Evolutionary conservation across 2,113 vertebrate genomes (phyloP).

Genomic region (Lampris incognitus): DNA sequence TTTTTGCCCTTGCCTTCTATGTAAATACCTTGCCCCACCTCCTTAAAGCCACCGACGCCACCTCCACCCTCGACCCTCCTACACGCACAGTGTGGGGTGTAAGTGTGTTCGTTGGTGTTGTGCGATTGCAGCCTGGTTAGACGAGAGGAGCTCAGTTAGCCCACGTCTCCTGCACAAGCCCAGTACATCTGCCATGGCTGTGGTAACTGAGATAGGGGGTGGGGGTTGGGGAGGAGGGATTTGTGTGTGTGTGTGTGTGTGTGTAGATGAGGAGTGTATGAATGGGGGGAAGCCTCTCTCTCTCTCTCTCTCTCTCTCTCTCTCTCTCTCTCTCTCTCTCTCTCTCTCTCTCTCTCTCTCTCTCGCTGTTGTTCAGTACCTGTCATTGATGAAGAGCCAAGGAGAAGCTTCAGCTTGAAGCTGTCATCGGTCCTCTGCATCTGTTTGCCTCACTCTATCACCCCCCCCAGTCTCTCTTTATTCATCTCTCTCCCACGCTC

Average conservation of each 20-base stretch:
- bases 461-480: constrained; percentile 25
- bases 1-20: neutral
- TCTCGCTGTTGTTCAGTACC: constrained; percentile 64
- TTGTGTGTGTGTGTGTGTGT: constrained; percentile 47
- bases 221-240: constrained; percentile 34
- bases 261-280: constrained; percentile 23
- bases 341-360: constrained; percentile 24
- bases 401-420: constrained; percentile 76
- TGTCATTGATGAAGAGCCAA: constrained; percentile 76
- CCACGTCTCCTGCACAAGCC: constrained; percentile 62
- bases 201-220: constrained; percentile 70
- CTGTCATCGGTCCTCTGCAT: constrained; percentile 76
- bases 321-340: constrained; percentile 14
- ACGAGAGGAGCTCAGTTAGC: constrained; percentile 69
- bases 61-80: neutral
- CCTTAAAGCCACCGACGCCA: neutral
- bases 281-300: constrained; percentile 1
- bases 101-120: constrained; percentile 46
- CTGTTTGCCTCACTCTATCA: constrained; percentile 68
- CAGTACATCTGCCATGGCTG: constrained; percentile 65
- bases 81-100: neutral
- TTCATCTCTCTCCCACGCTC: constrained; percentile 3
- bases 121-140: constrained; percentile 62
- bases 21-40: neutral
- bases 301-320: too few relatives aligned